Evolutionary conservation across 2,888 invertebrate species (phyloP), one percentile per base, ranked within the genome.

Genomic region (Elysia crispata): DNA sequence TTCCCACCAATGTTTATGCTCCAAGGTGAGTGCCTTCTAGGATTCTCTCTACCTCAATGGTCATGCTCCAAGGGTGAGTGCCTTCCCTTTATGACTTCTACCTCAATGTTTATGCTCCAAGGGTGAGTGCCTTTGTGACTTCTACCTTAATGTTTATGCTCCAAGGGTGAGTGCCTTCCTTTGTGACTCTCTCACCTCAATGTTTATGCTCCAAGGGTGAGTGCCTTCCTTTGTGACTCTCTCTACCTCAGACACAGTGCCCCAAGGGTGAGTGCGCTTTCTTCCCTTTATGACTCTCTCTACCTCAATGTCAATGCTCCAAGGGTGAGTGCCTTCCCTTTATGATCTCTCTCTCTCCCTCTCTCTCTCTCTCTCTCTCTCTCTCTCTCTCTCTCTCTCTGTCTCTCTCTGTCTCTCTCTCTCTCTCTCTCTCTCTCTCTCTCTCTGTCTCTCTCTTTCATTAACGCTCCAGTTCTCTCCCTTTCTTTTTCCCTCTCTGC

Each of bases 1-100:
- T 76, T 87, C 91, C 15, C 91, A 90, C 81, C 31, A 91, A 91
- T 84, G 86, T 91, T 20, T 90, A 89, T 82, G 80, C 86, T 23
- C 91, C 91, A 18, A 83, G 86, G 90, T 89, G 83, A 83, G 87
- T 79, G 5, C 15, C 23, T 33, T 49, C 31, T 72, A 62, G n/a
- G 50, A 70, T 70, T 67, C 54, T 72, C 50, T 67, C 41, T 66
- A n/a, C n/a, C n/a, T n/a, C n/a, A n/a, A n/a, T n/a, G n/a, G n/a
- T n/a, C n/a, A n/a, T n/a, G n/a, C n/a, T n/a, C n/a, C n/a, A n/a
- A n/a, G n/a, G n/a, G n/a, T n/a, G n/a, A n/a, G n/a, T n/a, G n/a
- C 62, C 76, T 67, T 67, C 31, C 67, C 72, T 72, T 57, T n/a
- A n/a, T n/a, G n/a, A n/a, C n/a, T n/a, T n/a, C n/a, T n/a, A n/a